Percentiles rank a stretch among this genome's conserved stretches.
Conservation (phyloP, 2,888 invertebrate species). For the Xiphydria camelus region DNA sequence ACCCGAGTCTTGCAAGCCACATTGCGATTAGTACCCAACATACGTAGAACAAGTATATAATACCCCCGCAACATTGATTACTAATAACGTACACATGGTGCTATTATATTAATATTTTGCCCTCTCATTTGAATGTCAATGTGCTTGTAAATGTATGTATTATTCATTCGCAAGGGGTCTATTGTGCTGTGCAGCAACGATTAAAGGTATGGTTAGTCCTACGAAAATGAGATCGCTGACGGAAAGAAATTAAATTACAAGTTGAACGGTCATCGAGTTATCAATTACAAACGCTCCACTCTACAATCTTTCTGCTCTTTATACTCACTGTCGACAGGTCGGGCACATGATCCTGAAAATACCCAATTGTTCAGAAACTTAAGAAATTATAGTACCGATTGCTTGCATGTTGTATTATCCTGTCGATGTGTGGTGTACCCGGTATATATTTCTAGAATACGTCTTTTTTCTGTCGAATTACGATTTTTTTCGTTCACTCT, state of each 20-base stretch:
- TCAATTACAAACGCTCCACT: conserved; percentile 54
- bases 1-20: conserved; percentile 13
- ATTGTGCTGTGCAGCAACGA: conserved; percentile 30
- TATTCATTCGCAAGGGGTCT: conserved; percentile 40
- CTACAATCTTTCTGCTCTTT: conserved; percentile 48
- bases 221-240: conserved; percentile 40
- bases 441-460: too few relatives aligned
- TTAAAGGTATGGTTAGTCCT: conserved; percentile 50
- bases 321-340: conserved; percentile 61
- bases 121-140: conserved; percentile 53
- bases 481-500: too few relatives aligned
- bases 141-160: conserved; percentile 41
- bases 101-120: conserved; percentile 59
- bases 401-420: background rate
- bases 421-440: too few relatives aligned
- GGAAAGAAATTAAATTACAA: conserved; percentile 32
- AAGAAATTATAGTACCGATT: conserved; percentile 3
- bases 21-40: conserved; percentile 16
- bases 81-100: conserved; percentile 22
- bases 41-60: conserved; percentile 34
- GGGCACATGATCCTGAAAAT: conserved; percentile 61
- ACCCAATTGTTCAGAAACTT: conserved; percentile 53
- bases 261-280: conserved; percentile 41
- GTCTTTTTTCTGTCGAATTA: too few relatives aligned
- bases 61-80: conserved; percentile 28